Evolutionary conservation across 2,797 vertebrate genomes (phyloP).

Genomic region (Simalia tracyae): DNA sequence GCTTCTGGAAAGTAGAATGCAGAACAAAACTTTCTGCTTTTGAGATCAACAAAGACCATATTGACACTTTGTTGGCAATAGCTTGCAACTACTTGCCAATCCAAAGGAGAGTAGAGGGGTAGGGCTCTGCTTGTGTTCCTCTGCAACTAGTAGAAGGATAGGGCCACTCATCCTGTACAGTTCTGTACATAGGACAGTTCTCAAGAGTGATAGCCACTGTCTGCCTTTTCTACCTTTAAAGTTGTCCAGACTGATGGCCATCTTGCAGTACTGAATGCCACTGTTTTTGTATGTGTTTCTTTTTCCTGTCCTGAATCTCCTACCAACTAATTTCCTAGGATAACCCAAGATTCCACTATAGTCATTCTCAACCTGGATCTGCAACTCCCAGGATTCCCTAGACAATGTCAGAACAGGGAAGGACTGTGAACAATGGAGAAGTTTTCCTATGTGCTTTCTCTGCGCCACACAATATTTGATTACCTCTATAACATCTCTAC

Average conservation of each 20-base stretch:
- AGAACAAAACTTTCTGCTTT: not conserved
- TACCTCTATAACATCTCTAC: not conserved
- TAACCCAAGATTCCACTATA: not conserved
- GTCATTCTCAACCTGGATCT: not conserved
- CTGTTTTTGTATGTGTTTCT: not conserved
- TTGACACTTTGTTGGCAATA: not conserved
- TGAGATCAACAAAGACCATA: not conserved
- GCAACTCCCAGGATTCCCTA: not conserved
- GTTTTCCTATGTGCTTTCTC: not conserved
- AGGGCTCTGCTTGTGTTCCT: not conserved
- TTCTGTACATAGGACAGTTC: not conserved
- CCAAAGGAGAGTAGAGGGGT: not conserved
- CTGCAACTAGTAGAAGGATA: not conserved
- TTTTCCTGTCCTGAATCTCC: not conserved
- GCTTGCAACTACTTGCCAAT: not conserved
- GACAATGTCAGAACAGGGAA: not conserved
- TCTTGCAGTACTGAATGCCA: too few relatives aligned
- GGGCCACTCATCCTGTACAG: not conserved
- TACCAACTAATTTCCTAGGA: not conserved
- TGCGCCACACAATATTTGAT: not conserved
- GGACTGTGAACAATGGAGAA: not conserved
- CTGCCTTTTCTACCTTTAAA: not conserved
- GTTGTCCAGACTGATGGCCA: not conserved
- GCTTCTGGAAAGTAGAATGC: not conserved
- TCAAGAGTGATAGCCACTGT: not conserved